Conservation (phyloP, 1,140 invertebrate species). For the Agrilus planipennis region DNA sequence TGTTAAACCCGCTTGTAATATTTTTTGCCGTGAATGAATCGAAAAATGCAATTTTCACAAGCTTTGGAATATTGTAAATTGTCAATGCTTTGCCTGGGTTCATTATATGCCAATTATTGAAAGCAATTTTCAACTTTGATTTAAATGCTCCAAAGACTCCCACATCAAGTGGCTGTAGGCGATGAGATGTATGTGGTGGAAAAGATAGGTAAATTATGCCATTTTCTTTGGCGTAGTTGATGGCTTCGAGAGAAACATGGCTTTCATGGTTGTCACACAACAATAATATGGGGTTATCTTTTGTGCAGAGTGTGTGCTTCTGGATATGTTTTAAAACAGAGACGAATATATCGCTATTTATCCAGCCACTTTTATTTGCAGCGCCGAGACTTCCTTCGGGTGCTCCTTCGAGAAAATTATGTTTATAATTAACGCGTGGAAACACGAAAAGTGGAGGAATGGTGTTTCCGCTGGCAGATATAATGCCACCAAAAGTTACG, state of each 20-base stretch:
- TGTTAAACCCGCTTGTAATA: conserved; percentile 2
- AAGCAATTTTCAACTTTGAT: background rate
- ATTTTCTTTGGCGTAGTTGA: background rate
- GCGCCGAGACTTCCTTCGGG: conserved; percentile 28
- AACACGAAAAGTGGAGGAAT: conserved; percentile 27
- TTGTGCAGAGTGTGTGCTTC: conserved; percentile 10
- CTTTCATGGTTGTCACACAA: background rate
- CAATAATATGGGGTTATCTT: conserved; percentile 1
- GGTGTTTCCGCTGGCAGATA: conserved; percentile 23
- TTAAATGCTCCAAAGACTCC: conserved; percentile 1
- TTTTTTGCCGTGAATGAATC: conserved; percentile 2
- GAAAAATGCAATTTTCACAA: background rate
- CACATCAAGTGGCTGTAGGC: conserved; percentile 5
- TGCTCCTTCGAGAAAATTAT: conserved; percentile 21
- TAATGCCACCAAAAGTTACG: conserved; percentile 21
- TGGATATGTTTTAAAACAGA: conserved; percentile 27
- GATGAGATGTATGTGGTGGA: background rate
- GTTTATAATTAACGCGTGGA: conserved; percentile 20
- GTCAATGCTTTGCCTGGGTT: conserved; percentile 5
- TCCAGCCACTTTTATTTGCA: conserved; percentile 32
- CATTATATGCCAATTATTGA: conserved; percentile 1
- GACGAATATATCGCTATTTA: conserved; percentile 28
- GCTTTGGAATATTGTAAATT: background rate
- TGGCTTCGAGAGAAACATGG: background rate
- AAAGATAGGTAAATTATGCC: background rate